A percentile compares a stretch with the other conserved stretches of the same genome.
phyloP scores from a whole-genome alignment of 1,140 invertebrate genomes.

The Sinonovacula constricta region DNA sequence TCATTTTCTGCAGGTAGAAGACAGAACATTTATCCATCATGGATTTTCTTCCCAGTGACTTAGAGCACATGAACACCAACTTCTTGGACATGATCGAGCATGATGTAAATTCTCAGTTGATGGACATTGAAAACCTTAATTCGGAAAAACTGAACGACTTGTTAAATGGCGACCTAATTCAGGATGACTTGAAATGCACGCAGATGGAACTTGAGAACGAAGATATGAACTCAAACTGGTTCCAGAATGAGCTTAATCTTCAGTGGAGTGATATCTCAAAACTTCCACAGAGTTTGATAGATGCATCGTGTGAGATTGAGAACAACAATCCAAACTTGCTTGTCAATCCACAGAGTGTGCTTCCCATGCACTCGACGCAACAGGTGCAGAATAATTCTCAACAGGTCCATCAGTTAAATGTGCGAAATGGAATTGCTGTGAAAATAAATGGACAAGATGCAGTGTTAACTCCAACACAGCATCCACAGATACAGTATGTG shows the following conservation, averaged over 20 bases:
- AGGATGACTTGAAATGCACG: conserved; percentile 9
- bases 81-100: conserved; percentile 50
- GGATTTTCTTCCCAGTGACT: conserved; percentile 44
- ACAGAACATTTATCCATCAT: conserved; percentile 46
- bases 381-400: conserved; percentile 30
- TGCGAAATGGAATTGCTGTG: conserved; percentile 43
- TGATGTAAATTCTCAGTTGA: conserved; percentile 38
- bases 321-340: conserved; percentile 74
- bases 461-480: conserved; percentile 63
- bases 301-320: conserved; percentile 60
- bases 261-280: conserved; percentile 58
- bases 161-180: conserved; percentile 33
- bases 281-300: conserved; percentile 61
- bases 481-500: conserved; percentile 53
- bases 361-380: conserved; percentile 65
- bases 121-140: conserved; percentile 44
- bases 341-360: conserved; percentile 77
- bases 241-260: conserved; percentile 55
- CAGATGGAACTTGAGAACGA: conserved; percentile 19
- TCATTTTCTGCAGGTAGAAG: not conserved
- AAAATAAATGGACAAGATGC: conserved; percentile 62
- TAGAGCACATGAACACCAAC: conserved; percentile 49
- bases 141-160: conserved; percentile 48
- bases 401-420: conserved; percentile 39
- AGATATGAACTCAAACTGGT: conserved; percentile 50